Percentiles rank a stretch among this genome's conserved stretches.
These are phyloP conservation scores for Tetraodon nigroviridis DNA, from an alignment of 2,113 vertebrate species.

Conservation along the genomic window DNA sequence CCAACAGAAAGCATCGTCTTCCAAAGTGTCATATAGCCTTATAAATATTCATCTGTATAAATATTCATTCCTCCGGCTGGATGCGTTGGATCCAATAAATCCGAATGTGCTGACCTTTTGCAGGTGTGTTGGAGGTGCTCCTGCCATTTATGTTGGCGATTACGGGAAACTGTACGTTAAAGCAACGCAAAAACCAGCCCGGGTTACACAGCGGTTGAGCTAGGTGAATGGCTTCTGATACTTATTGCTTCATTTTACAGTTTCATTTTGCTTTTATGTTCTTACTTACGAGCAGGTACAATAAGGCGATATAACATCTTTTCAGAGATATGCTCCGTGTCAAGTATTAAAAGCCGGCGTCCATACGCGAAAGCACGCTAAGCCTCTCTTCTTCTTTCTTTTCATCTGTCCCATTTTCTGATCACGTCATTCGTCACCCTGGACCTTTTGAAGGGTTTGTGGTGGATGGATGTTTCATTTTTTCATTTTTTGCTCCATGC, in stretches of 20 bases:
- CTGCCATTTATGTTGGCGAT: constrained; percentile 33
- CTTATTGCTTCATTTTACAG: constrained; percentile 62
- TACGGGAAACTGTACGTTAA: constrained; percentile 52
- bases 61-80: constrained; percentile 65
- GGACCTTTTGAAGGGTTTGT: constrained; percentile 14
- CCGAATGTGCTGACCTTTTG: constrained; percentile 60
- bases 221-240: constrained; percentile 44
- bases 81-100: constrained; percentile 62
- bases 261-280: constrained; percentile 40
- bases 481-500: constrained; percentile 10
- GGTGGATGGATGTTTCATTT: too few species aligned
- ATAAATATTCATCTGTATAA: constrained; percentile 70
- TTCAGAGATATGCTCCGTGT: constrained; percentile 57
- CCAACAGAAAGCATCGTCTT: constrained; percentile 66
- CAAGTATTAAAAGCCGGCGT: constrained; percentile 30
- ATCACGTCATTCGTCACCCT: neutral
- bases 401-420: too few species aligned
- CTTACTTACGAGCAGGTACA: constrained; percentile 17
- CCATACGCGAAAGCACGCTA: constrained; percentile 26
- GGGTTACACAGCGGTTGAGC: constrained; percentile 23
- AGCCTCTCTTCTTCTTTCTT: constrained; percentile 17
- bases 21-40: constrained; percentile 68
- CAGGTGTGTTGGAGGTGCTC: constrained; percentile 48
- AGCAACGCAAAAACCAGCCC: constrained; percentile 55
- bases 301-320: constrained; percentile 55